These are phyloP conservation scores for Nymphalis polychloros DNA, from an alignment of 2,888 invertebrate species.

Conservation along the genomic window DNA sequence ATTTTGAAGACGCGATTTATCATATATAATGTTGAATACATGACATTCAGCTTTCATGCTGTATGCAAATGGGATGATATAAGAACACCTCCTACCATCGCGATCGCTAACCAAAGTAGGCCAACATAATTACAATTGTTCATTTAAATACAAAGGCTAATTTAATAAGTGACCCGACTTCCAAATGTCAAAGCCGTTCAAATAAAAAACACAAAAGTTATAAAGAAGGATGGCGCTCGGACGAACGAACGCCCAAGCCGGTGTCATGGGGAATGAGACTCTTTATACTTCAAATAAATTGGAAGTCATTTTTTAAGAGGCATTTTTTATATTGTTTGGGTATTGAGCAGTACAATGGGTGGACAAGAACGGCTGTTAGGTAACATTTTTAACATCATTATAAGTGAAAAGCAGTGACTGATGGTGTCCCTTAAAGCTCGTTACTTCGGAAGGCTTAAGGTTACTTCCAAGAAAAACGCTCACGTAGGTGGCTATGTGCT, in stretches of 20 bases:
- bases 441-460: slow-evolving; percentile 47
- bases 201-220: slow-evolving; percentile 65
- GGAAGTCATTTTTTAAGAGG: slow-evolving; percentile 75
- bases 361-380: slow-evolving; percentile 78
- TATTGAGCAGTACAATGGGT: slow-evolving; percentile 77
- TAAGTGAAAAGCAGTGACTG: slow-evolving; percentile 77
- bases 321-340: slow-evolving; percentile 62
- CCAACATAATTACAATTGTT: slow-evolving; percentile 72
- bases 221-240: slow-evolving; percentile 71
- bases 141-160: slow-evolving; percentile 81
- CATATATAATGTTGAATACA: not conserved
- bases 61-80: slow-evolving; percentile 4
- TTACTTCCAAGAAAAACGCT: slow-evolving; percentile 48
- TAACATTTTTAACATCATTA: slow-evolving; percentile 81
- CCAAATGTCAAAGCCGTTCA: slow-evolving; percentile 76
- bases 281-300: slow-evolving; percentile 79
- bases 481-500: slow-evolving; percentile 43
- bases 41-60: not conserved
- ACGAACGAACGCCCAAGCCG: slow-evolving; percentile 65
- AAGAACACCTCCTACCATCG: slow-evolving; percentile 28
- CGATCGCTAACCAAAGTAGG: slow-evolving; percentile 40
- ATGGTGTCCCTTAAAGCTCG: slow-evolving; percentile 55
- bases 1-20: not conserved
- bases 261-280: slow-evolving; percentile 76
- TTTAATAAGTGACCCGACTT: slow-evolving; percentile 79